Evolutionary conservation across 2,888 invertebrate genomes (phyloP), one percentile per base, ranked within the genome.

Genomic region (Ramazzottius varieornatus): DNA sequence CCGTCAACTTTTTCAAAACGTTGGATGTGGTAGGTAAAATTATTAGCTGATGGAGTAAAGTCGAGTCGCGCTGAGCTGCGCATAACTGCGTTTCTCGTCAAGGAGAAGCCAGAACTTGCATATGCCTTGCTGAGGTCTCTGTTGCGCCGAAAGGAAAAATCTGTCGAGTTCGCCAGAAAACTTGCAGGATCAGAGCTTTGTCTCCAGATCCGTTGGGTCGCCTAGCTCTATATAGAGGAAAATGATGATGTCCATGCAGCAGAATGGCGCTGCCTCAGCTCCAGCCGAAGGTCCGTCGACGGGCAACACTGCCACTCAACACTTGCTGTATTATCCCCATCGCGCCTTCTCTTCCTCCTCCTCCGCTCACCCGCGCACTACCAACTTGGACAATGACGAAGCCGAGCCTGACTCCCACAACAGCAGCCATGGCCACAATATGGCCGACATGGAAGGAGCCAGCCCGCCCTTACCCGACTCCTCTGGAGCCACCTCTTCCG

Each of bases 171-270:
- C 54, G 54, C 20, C 54, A 29, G 54, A 54, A 54, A 54, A n/a
- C 54, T 54, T 54, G 54, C 54, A 54, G 54, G 54, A 54, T 54
- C 54, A 54, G 54, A 54, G 16, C 4, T 54, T 24, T 54, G 4
- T 54, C 20, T 29, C 13, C 8, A 4, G 16, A 8, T 54, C 29
- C 29, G 54, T 54, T 13, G 54, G 8, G 29, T 24, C 29, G 54
- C 29, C n/a, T 29, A 24, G 40, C 16, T 8, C 29, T 8, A 8
- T 24, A 54, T 8, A 4, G 20, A 54, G 20, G n/a, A 54, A 4
- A 24, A 54, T 29, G n/a, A 54, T 29, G 54, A 29, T 16, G 54
- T 24, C 54, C 16, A 16, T 54, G 54, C 54, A 16, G 54, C 4
- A 54, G 16, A 54, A 24, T 24, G 24, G 54, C 54, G 54, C 29